Evolutionary conservation across 2,888 invertebrate genomes (phyloP), one percentile per base, ranked within the genome.

Genomic region (Nebria salina): DNA sequence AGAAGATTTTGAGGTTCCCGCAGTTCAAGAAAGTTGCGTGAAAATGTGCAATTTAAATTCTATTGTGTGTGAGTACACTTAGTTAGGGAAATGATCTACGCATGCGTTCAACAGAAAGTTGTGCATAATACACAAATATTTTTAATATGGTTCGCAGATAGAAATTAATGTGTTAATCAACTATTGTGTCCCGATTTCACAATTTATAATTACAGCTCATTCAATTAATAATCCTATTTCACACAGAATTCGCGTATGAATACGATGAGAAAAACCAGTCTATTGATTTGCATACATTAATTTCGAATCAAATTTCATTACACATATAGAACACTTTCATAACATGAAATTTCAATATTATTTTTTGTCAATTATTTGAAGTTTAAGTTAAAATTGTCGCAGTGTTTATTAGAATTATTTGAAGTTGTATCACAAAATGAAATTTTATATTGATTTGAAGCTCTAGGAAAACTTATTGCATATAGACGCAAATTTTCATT

Each of bases 1-100:
- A 72, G 72, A 77, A 77, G 77, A 77, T 72, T 42, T 54, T 76
- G 9, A 65, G 20, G 76, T 76, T 72, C 72, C 11, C 77, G 25
- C 41, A 20, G n/a, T 43, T 8, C 72, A 72, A 54, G 77, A 77
- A 77, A 77, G 72, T 73, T 26, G 34, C 72, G 66, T 26, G 72
- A 72, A 72, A 72, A 72, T 34, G 20, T 72, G 34, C 72, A 72
- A 77, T 77, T 72, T 72, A 77, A 72, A 11, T 26, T 13, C 64
- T 41, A 77, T 77, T 77, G 72, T 76, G 65, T 68, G 34, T 34
- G 20, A 20, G 1, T 65, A 68, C 26, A 68, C 8, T 25, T 15
- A 13, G 26, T 25, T 15, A 13, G 26, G 2, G 26, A 68, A 68
- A 68, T 68, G n/a, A 68, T 68, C 15, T 68, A 15, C 68, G 68